Evolutionary conservation across 2,113 vertebrate species (phyloP).

Genomic region (Platichthys stellatus): DNA sequence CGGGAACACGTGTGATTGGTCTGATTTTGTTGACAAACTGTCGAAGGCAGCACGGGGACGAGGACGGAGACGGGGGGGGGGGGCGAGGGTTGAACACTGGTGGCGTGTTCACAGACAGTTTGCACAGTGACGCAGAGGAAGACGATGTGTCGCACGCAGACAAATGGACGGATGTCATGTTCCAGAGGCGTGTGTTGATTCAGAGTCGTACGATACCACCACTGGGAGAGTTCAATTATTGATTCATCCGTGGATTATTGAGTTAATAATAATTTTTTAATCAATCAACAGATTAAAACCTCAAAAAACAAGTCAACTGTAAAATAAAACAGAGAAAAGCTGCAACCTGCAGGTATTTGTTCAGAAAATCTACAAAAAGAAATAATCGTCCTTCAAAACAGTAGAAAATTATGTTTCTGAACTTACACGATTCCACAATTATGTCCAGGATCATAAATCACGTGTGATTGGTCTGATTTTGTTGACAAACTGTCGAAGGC

Average conservation of each 20-base stretch:
- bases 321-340: background rate
- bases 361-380: background rate
- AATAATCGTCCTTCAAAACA: background rate
- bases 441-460: too few species aligned
- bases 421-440: background rate
- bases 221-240: background rate
- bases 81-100: background rate
- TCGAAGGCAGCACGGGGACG: background rate
- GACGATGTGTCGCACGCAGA: background rate
- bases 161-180: background rate
- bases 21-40: background rate
- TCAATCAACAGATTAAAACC: too few species aligned
- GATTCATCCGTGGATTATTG: too few species aligned
- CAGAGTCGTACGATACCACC: too few species aligned
- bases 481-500: background rate
- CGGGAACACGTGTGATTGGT: constrained; percentile 17
- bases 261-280: too few species aligned
- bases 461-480: constrained; percentile 8
- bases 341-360: too few species aligned
- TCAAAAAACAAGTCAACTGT: background rate
- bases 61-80: background rate
- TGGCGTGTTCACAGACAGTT: background rate
- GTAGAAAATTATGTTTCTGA: background rate
- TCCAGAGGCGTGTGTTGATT: background rate
- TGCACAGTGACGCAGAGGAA: background rate